These are phyloP conservation scores for Buphagus erythrorhynchus DNA, from an alignment of 2,797 vertebrate genomes.

Conservation along the genomic window DNA sequence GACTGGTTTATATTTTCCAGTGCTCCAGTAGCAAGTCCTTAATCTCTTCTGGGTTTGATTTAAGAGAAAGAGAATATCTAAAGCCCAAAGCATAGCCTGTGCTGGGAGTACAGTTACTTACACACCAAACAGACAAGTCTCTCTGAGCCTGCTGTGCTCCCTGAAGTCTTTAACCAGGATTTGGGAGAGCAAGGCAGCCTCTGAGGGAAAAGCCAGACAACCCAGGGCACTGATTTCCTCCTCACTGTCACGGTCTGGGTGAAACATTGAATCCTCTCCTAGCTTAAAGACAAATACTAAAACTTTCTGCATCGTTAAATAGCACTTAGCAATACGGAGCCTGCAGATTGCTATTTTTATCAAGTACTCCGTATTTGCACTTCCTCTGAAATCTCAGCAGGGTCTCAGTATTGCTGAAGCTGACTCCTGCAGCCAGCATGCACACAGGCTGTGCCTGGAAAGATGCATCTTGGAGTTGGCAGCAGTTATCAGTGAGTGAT, in stretches of 20 bases:
- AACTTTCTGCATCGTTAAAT: not conserved
- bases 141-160: not conserved
- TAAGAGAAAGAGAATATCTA: not conserved
- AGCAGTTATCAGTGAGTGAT: not conserved
- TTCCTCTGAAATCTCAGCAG: conserved; percentile 31
- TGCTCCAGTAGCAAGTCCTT: not conserved
- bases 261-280: not conserved
- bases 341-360: conserved; percentile 44
- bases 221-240: not conserved
- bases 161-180: not conserved
- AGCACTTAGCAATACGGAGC: not conserved
- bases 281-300: not conserved
- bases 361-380: not conserved
- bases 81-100: not conserved
- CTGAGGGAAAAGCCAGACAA: accelerated
- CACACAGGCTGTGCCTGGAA: not conserved
- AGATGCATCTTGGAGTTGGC: not conserved
- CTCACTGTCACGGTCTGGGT: not conserved
- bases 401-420: not conserved
- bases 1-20: not conserved
- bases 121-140: not conserved
- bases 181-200: not conserved
- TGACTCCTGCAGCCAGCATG: not conserved
- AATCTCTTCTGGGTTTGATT: not conserved
- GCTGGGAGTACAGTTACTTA: not conserved